phyloP scores from a whole-genome alignment of 2,888 invertebrate species.

The Pachliopta kotzebuea region DNA sequence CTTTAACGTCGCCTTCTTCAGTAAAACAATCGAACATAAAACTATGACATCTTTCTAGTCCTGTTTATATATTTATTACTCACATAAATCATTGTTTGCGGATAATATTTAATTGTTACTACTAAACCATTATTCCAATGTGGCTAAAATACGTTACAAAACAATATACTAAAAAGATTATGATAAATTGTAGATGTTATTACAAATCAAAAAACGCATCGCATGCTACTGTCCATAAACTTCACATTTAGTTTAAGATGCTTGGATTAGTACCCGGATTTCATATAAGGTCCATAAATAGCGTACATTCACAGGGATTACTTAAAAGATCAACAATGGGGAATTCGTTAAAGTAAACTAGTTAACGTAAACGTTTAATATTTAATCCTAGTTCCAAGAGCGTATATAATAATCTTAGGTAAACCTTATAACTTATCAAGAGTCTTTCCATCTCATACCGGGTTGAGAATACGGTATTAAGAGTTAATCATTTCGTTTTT shows the following conservation, averaged over 20 bases:
- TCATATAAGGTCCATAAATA: constrained; percentile 10
- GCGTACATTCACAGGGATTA: constrained; percentile 12
- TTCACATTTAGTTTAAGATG: constrained; percentile 14
- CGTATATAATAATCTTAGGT: constrained; percentile 15
- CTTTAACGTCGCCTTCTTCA: no score
- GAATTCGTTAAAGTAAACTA: constrained; percentile 14
- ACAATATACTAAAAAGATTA: background rate
- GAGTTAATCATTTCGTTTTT: constrained; percentile 15
- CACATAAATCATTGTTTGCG: no score
- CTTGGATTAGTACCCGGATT: constrained; percentile 10
- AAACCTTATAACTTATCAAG: constrained; percentile 24
- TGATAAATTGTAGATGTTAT: background rate
- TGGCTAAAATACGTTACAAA: no score
- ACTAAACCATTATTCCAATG: no score
- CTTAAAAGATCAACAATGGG: constrained; percentile 18
- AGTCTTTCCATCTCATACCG: constrained; percentile 20
- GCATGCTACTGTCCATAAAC: background rate
- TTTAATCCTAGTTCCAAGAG: constrained; percentile 21
- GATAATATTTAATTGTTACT: no score
- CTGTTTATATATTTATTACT: no score
- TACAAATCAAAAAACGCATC: constrained; percentile 17
- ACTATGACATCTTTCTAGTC: no score
- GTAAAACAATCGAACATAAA: no score
- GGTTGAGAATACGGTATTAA: constrained; percentile 12
- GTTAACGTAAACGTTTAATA: constrained; percentile 25